A percentile compares a stretch with the other conserved stretches of the same genome.
These are phyloP conservation scores for Morinoia aosen DNA, from an alignment of 2,888 invertebrate species.

Conservation along the genomic window DNA sequence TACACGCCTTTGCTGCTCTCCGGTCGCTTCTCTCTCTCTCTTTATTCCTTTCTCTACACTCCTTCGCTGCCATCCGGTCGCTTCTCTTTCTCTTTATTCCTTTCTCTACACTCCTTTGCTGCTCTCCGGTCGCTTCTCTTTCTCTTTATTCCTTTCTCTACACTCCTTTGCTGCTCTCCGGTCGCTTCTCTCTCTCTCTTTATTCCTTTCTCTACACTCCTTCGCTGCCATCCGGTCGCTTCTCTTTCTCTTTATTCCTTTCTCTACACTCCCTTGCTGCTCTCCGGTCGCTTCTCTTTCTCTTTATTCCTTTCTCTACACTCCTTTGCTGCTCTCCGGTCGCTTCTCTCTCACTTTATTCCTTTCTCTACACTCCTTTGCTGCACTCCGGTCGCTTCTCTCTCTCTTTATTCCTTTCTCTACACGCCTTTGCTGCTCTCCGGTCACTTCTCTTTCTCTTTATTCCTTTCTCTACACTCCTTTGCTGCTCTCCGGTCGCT, in stretches of 20 bases:
- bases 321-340: not conserved
- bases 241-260: not conserved
- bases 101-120: not conserved
- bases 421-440: not conserved
- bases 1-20: not conserved
- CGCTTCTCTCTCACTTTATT: not conserved
- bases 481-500: too few relatives aligned
- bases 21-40: not conserved
- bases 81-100: not conserved
- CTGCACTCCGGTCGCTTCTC: not conserved
- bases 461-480: too few relatives aligned
- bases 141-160: too few relatives aligned
- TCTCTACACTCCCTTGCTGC: not conserved
- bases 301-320: not conserved
- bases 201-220: too few relatives aligned
- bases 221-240: not conserved
- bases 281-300: not conserved
- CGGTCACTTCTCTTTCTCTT: too few relatives aligned
- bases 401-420: too few relatives aligned
- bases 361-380: not conserved
- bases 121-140: not conserved
- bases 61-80: not conserved
- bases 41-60: not conserved
- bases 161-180: not conserved
- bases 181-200: not conserved